Evolutionary conservation across 2,888 invertebrate species (phyloP).

Genomic region (Drosophila trichaetosa): DNA sequence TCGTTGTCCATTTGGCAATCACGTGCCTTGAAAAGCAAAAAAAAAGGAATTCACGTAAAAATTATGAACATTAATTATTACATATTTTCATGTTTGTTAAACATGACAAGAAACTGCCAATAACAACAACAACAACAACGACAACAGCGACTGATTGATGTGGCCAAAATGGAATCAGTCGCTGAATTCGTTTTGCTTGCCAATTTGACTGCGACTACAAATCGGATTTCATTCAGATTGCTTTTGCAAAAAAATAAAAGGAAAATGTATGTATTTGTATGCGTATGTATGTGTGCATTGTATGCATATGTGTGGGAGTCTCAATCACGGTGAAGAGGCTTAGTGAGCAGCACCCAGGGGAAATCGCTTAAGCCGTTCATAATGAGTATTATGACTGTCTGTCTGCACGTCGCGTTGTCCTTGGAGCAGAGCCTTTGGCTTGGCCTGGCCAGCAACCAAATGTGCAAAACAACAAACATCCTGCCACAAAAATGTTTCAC

Average conservation of each 20-base stretch:
- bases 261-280: constrained; percentile 10
- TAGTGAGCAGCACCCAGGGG: constrained; percentile 80
- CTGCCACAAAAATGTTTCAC: constrained; percentile 16
- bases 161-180: constrained; percentile 51
- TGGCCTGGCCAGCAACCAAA: constrained; percentile 25
- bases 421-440: constrained; percentile 2
- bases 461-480: constrained; percentile 29
- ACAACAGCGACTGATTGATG: constrained; percentile 57
- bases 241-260: constrained; percentile 55
- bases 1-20: constrained; percentile 54
- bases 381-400: constrained; percentile 81
- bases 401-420: constrained; percentile 22
- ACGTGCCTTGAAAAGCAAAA: constrained; percentile 21
- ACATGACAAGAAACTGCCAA: constrained; percentile 54
- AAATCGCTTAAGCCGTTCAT: constrained; percentile 85
- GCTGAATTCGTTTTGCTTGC: constrained; percentile 55
- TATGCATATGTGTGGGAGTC: constrained; percentile 64
- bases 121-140: not conserved
- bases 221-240: constrained; percentile 72
- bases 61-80: constrained; percentile 78
- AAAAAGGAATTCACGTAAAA: constrained; percentile 19
- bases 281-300: constrained; percentile 17
- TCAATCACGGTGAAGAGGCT: constrained; percentile 78
- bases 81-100: constrained; percentile 68
- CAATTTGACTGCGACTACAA: constrained; percentile 68